Conservation (phyloP, 2,797 vertebrate species). For the Eulemur rubriventer region DNA sequence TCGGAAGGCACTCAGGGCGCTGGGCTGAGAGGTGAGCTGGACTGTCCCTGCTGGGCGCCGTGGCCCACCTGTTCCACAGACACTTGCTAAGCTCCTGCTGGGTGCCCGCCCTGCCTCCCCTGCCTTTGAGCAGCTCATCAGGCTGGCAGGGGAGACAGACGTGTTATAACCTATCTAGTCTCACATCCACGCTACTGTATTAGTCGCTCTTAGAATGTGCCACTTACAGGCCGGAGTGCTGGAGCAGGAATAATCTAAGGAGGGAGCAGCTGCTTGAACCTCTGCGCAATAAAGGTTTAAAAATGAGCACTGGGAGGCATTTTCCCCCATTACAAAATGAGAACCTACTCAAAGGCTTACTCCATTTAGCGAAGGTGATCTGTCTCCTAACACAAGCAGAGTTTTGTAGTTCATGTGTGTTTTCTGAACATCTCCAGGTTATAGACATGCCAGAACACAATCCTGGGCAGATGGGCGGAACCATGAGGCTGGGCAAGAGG, state of each 20-base stretch:
- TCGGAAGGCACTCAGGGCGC: not conserved
- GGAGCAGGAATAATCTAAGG: not conserved
- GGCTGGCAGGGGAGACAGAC: not conserved
- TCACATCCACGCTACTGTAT: accelerated
- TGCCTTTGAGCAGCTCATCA: not conserved
- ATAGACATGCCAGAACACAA: conserved; percentile 99
- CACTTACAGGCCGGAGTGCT: not conserved
- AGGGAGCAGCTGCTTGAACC: not conserved
- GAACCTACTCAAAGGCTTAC: not conserved
- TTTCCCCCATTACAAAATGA: not conserved
- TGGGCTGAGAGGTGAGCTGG: not conserved
- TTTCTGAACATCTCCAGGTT: conserved; percentile 86
- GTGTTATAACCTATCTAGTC: accelerated
- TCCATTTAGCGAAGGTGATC: accelerated
- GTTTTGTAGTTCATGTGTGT: not conserved
- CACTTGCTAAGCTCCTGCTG: not conserved
- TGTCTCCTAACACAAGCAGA: not conserved
- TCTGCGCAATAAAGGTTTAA: not conserved
- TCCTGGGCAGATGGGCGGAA: conserved; percentile 96
- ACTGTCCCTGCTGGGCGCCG: not conserved
- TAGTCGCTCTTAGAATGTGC: not conserved
- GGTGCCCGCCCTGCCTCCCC: not conserved
- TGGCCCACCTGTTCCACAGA: accelerated
- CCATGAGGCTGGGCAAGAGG: conserved; percentile 96
- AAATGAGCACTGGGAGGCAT: not conserved